Conservation (phyloP, 2,797 vertebrate species). For the Mormyrus proboscirostris region DNA sequence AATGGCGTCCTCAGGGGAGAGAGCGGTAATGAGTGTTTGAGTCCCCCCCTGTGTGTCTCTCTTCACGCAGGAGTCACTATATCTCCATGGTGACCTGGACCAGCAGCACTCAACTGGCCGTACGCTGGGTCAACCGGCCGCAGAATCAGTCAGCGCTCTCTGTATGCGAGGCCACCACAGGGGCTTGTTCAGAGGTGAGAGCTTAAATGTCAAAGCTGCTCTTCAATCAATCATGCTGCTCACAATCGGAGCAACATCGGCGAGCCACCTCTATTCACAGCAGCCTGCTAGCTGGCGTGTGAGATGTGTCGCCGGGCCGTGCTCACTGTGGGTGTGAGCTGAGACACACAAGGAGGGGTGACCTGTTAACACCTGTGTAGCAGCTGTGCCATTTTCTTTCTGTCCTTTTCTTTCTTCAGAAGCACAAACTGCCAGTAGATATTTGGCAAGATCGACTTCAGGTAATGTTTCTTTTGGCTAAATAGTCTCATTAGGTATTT, state of each 20-base stretch:
- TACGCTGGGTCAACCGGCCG: conserved; percentile 71
- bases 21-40: background rate
- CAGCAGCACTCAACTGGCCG: conserved; percentile 64
- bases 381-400: conserved; percentile 23
- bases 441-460: conserved; percentile 63
- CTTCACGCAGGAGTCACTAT: conserved; percentile 63
- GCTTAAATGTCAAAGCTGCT: conserved; percentile 35
- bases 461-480: conserved; percentile 38
- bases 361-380: background rate
- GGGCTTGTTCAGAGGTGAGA: conserved; percentile 71
- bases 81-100: conserved; percentile 75
- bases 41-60: background rate
- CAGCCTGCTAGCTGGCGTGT: background rate
- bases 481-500: conserved; percentile 3
- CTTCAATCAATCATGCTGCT: conserved; percentile 13
- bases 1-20: background rate
- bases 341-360: background rate
- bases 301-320: background rate
- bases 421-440: conserved; percentile 65
- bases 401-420: conserved; percentile 49
- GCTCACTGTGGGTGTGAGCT: background rate
- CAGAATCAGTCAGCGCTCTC: conserved; percentile 73
- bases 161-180: conserved; percentile 72
- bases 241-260: conserved; percentile 15
- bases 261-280: background rate